These are phyloP conservation scores for Raja brachyura DNA, from an alignment of 2,113 vertebrate species.

Conservation along the genomic window DNA sequence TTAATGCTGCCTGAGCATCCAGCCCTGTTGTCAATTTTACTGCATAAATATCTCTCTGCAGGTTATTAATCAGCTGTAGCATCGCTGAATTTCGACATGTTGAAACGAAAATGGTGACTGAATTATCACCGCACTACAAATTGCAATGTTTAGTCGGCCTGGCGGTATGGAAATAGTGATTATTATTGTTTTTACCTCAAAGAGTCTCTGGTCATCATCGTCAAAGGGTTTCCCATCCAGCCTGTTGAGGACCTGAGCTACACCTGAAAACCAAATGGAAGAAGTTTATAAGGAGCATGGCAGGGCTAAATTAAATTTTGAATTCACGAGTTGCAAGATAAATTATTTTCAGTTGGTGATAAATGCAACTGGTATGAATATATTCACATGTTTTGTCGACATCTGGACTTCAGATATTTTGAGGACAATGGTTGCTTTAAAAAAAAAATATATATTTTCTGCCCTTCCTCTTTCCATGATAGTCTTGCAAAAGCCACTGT, in stretches of 20 bases:
- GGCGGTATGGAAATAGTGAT: not conserved
- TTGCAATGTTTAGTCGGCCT: not conserved
- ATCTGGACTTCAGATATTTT: not conserved
- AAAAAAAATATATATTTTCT: not conserved
- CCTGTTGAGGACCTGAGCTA: slow-evolving; percentile 92
- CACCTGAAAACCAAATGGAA: slow-evolving; percentile 62
- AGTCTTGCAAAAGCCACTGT: not conserved
- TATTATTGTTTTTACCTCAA: slow-evolving; percentile 74
- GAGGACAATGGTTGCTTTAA: not conserved
- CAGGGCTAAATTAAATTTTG: too few species aligned
- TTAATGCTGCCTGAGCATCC: not conserved
- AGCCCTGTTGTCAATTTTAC: not conserved
- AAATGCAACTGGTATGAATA: not conserved
- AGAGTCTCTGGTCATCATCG: slow-evolving; percentile 91
- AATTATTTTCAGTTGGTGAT: not conserved
- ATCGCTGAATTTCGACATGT: not conserved
- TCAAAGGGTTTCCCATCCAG: slow-evolving; percentile 93
- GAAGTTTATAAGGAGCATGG: not conserved
- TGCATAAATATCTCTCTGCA: not conserved
- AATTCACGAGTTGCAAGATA: not conserved
- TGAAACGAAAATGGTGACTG: not conserved
- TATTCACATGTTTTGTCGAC: not conserved
- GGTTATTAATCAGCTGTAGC: not conserved
- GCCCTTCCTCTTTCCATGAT: not conserved
- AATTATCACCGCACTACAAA: not conserved